These are phyloP conservation scores for Metopolophium dirhodum DNA, from an alignment of 1,140 invertebrate genomes.

Conservation along the genomic window DNA sequence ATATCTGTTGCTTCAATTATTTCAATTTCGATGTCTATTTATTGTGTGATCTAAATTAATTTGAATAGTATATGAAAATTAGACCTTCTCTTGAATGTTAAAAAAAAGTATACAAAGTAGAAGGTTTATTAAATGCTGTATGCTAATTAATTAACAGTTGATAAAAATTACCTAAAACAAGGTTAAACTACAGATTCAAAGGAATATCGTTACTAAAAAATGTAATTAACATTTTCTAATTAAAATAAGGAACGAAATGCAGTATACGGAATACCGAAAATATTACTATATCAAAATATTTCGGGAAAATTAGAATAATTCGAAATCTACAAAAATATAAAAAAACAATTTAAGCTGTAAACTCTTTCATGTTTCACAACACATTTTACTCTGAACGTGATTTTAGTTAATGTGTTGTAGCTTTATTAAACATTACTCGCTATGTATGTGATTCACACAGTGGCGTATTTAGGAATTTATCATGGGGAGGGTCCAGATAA, in stretches of 20 bases:
- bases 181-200: not conserved
- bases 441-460: not conserved
- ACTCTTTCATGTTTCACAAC: not conserved
- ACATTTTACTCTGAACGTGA: not conserved
- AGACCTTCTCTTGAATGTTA: not conserved
- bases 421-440: not conserved
- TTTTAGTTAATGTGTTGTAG: not conserved
- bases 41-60: too few relatives aligned
- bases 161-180: not conserved
- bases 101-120: not conserved
- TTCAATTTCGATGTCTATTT: too few relatives aligned
- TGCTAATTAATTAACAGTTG: not conserved
- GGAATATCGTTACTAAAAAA: not conserved
- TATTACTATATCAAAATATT: not conserved
- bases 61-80: not conserved
- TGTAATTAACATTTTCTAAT: conserved; percentile 35
- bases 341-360: not conserved
- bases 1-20: not conserved
- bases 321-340: not conserved
- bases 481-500: too few relatives aligned
- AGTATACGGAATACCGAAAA: not conserved
- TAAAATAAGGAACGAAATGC: not conserved
- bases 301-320: not conserved
- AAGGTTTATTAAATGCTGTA: not conserved
- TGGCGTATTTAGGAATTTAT: too few relatives aligned